Conservation (phyloP, 2,888 invertebrate genomes). For the Crematogaster levior region DNA sequence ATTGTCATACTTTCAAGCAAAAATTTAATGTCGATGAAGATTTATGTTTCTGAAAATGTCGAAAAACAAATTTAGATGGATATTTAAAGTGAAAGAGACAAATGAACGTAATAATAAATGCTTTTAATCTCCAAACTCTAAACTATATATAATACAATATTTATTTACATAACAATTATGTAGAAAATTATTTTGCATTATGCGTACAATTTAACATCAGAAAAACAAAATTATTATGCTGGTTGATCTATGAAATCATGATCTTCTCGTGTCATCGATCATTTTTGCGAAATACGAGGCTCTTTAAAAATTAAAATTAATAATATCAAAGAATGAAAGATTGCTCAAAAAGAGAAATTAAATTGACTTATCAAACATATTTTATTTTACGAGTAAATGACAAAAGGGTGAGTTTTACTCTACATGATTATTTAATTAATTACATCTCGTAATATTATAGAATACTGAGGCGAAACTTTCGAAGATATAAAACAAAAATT, state of each 20-base stretch:
- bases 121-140: neutral
- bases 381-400: conserved; percentile 12
- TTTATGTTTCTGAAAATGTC: conserved; percentile 2
- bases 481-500: conserved; percentile 10
- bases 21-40: conserved; percentile 31
- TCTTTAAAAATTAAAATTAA: neutral
- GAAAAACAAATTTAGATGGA: neutral
- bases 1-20: neutral
- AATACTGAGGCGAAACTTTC: neutral
- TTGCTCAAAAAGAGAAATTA: neutral
- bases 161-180: neutral
- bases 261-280: neutral
- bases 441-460: neutral
- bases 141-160: neutral
- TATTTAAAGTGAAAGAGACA: neutral
- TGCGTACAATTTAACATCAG: neutral
- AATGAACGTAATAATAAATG: neutral
- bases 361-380: neutral
- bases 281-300: neutral
- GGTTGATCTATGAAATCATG: neutral
- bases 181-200: neutral
- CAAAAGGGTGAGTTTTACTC: neutral
- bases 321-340: neutral
- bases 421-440: neutral
- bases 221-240: neutral